Evolutionary conservation across 1,140 invertebrate genomes (phyloP).

Genomic region (Pseudomyrmex cubaensis): DNA sequence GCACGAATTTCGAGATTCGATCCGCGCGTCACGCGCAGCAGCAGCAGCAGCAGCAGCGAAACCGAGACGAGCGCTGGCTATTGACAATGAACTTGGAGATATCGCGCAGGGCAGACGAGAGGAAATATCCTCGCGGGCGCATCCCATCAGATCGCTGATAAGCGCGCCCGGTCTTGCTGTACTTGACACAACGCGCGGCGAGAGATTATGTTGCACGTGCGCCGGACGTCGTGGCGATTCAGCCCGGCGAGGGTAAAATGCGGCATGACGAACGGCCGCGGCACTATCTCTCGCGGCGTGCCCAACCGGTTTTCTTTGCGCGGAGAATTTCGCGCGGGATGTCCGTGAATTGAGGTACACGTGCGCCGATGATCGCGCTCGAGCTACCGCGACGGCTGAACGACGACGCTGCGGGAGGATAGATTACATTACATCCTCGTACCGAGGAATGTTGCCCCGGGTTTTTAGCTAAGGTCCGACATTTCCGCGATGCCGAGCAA

Average conservation of each 20-base stretch:
- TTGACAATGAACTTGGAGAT: slow-evolving; percentile 65
- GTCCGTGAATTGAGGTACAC: slow-evolving; percentile 61
- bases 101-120: background rate
- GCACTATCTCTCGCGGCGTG: slow-evolving; percentile 43
- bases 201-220: slow-evolving; percentile 74
- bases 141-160: slow-evolving; percentile 68
- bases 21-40: slow-evolving; percentile 38
- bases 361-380: slow-evolving; percentile 49
- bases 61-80: slow-evolving; percentile 37
- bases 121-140: slow-evolving; percentile 50
- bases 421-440: slow-evolving; percentile 56
- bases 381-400: slow-evolving; percentile 27
- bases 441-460: slow-evolving; percentile 43
- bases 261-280: slow-evolving; percentile 57
- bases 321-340: slow-evolving; percentile 61
- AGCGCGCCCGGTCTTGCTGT: slow-evolving; percentile 54
- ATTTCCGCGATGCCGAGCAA: slow-evolving; percentile 10
- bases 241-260: slow-evolving; percentile 56
- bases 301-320: slow-evolving; percentile 63
- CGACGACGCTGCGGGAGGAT: slow-evolving; percentile 26
- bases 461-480: slow-evolving; percentile 32
- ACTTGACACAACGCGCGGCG: slow-evolving; percentile 66
- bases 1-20: slow-evolving; percentile 38
- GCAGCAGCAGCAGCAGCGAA: background rate
- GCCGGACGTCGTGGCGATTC: slow-evolving; percentile 63